phyloP scores from a whole-genome alignment of 2,113 vertebrate genomes.

The Syrmaticus mikado region DNA sequence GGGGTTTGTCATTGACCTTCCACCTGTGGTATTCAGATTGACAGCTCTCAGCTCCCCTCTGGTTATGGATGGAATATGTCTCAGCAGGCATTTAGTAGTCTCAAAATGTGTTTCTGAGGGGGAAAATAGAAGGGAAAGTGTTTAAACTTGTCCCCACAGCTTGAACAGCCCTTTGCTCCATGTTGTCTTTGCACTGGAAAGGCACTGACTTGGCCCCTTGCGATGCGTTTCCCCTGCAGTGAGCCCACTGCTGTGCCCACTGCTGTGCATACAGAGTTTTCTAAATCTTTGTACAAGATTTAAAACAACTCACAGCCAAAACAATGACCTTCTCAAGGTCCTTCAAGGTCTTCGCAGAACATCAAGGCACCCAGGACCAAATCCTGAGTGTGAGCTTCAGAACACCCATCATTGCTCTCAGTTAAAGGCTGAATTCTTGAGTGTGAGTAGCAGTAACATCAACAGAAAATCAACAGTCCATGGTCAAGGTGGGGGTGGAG shows the following conservation, averaged over 20 bases:
- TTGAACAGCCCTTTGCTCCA: background rate
- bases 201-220: fast-evolving
- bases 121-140: background rate
- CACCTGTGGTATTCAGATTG: background rate
- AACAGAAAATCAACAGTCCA: background rate
- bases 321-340: background rate
- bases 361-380: background rate
- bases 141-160: background rate
- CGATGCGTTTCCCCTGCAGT: background rate
- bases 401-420: background rate
- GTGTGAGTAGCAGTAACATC: background rate
- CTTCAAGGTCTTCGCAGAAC: background rate
- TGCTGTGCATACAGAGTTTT: background rate
- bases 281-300: background rate
- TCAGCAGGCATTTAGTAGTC: background rate
- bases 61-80: background rate
- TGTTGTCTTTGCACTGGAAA: background rate
- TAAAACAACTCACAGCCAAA: background rate
- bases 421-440: background rate
- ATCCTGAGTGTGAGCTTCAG: fast-evolving
- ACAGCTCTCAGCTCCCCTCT: background rate
- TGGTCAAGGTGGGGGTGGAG: background rate
- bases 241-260: fast-evolving
- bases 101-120: background rate
- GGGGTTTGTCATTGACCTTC: background rate